Base-by-base conservation (phyloP, 2,888 invertebrate genomes). In the Notodonta ziczac region DNA sequence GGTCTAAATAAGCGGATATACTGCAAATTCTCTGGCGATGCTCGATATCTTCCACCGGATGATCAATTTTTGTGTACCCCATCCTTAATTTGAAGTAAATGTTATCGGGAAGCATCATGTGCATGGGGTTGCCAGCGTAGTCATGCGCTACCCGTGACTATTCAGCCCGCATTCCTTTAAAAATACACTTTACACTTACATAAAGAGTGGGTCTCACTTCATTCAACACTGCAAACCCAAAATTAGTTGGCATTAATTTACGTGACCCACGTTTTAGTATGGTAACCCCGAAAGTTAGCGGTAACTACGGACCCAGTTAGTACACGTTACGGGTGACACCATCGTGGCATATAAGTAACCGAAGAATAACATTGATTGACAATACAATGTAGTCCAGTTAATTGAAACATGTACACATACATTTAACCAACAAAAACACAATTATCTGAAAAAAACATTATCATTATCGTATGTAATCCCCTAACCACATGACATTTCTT, bases 211-310 rank as follows among this genome's bases (percentile, higher is more conserved):
- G 78, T 85, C 85, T 90, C 90, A 90, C 89, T 88, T 90, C 90
- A 89, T 88, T 93, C 91, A 92, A 89, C 91, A 88, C 93, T 93
- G 93, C 82, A 88, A 92, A 92, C 89, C 91, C 91, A 93, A 93
- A 93, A 93, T 91, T 90, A 90, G 87, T 90, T 77, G 83, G 86
- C 80, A 90, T 91, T 92, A 90, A 83, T 81, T 79, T 81, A 69
- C 78, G 62, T 77, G 65, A 82, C 85, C 84, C 77, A 71, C 67
- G 77, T 81, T 77, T 88, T 82, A 85, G 81, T 81, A 74, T 84
- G 85, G 86, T 84, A 85, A 82, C 80, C 83, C 82, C 81, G 62
- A 59, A 60, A 76, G 63, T 73, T 85, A 88, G 84, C 86, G 72
- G 78, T 75, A 70, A 72, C 72, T 78, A 71, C 69, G 70, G 71